Percentiles rank a stretch among this genome's conserved stretches.
These are phyloP conservation scores for Misgurnus anguillicaudatus DNA, from an alignment of 2,113 vertebrate species.

Conservation along the genomic window DNA sequence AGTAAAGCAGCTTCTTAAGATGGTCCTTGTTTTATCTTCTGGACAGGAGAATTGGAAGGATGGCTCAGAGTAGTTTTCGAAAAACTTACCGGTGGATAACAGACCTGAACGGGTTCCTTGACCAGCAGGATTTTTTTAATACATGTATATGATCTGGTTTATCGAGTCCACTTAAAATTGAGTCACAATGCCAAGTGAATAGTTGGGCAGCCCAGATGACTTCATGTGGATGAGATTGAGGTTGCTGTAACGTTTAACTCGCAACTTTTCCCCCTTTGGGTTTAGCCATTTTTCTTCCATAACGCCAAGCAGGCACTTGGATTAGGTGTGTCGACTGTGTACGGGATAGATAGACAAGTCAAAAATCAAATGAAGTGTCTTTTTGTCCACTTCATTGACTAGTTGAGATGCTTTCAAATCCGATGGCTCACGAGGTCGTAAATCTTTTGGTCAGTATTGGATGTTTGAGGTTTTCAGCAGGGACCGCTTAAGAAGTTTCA, in stretches of 20 bases:
- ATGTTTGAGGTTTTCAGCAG: conserved; percentile 65
- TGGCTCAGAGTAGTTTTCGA: conserved; percentile 34
- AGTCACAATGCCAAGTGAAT: conserved; percentile 2
- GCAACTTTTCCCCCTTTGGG: background rate
- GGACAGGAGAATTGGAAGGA: conserved; percentile 60
- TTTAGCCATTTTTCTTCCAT: background rate
- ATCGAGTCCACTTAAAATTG: conserved; percentile 27
- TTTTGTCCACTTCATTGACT: conserved; percentile 38
- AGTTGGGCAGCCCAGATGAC: conserved; percentile 32
- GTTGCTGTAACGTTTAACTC: conserved; percentile 28
- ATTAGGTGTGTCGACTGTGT: conserved; percentile 39
- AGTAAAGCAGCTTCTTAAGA: conserved; percentile 78
- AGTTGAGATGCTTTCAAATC: conserved; percentile 53
- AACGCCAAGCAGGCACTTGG: conserved; percentile 14
- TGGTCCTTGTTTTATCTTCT: conserved; percentile 71
- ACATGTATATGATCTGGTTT: conserved; percentile 9
- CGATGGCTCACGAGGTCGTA: conserved; percentile 54
- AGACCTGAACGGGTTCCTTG: conserved; percentile 17
- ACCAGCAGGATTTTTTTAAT: conserved; percentile 22
- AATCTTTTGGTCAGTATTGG: conserved; percentile 64
- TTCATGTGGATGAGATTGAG: conserved; percentile 34
- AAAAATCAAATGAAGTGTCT: background rate
- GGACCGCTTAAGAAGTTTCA: conserved; percentile 73
- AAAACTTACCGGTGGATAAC: conserved; percentile 14
- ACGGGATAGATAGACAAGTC: background rate